Evolutionary conservation across 2,797 vertebrate genomes (phyloP).

Genomic region (Orestias chungarensis): DNA sequence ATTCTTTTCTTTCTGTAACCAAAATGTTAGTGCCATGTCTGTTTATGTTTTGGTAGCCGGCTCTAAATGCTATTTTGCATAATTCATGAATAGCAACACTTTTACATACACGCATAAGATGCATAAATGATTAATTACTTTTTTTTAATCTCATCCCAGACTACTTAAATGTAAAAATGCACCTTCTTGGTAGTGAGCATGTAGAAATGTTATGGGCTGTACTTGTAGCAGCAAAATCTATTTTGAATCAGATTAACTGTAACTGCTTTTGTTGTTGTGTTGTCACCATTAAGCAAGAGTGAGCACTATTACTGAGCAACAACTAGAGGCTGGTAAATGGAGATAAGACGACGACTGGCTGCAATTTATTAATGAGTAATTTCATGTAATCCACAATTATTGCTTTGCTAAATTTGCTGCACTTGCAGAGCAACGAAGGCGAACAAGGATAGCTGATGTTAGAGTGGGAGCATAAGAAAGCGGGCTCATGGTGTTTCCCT

Average conservation of each 20-base stretch:
- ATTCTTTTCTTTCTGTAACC: not conserved
- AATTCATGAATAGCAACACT: slow-evolving; percentile 21
- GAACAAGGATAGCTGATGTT: not conserved
- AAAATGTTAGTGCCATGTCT: not conserved
- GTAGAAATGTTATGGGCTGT: not conserved
- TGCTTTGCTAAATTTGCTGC: not conserved
- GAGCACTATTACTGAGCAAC: not conserved
- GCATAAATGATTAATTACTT: slow-evolving; percentile 20
- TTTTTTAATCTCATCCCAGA: slow-evolving; percentile 1
- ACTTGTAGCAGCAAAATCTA: not conserved
- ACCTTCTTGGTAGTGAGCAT: not conserved
- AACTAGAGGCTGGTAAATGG: not conserved
- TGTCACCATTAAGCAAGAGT: not conserved
- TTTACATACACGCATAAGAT: slow-evolving; percentile 12
- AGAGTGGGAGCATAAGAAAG: not conserved
- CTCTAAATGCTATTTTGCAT: slow-evolving; percentile 18
- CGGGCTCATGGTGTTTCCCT: not conserved
- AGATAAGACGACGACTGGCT: not conserved
- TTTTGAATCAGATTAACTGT: not conserved
- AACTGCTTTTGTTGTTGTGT: not conserved
- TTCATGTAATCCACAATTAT: slow-evolving; percentile 3
- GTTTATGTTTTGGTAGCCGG: slow-evolving; percentile 12
- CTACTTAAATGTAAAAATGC: slow-evolving; percentile 3
- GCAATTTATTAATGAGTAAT: not conserved
- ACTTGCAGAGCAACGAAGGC: not conserved